Evolutionary conservation across 2,113 vertebrate species (phyloP).

Genomic region (Phylloscopus trochilus): DNA sequence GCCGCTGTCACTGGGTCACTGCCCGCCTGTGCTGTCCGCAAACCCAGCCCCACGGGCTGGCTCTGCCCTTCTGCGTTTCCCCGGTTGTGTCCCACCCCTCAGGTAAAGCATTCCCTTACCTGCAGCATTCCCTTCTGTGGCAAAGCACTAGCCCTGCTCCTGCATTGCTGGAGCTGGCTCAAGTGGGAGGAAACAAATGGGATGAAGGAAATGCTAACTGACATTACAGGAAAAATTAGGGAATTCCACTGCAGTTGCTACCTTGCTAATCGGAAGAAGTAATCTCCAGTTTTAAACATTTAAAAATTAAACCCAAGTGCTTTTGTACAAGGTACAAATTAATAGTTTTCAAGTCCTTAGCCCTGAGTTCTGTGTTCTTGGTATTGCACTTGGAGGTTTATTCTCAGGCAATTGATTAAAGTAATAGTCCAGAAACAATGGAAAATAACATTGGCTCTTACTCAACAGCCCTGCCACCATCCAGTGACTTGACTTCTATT

Average conservation of each 20-base stretch:
- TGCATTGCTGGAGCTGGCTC: fast-evolving
- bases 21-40: fast-evolving
- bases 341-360: not conserved
- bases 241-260: not conserved
- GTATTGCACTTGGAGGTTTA: not conserved
- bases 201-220: not conserved
- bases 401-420: not conserved
- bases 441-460: not conserved
- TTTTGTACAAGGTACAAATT: not conserved
- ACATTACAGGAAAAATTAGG: fast-evolving
- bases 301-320: not conserved
- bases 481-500: fast-evolving
- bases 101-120: no score
- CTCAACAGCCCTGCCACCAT: fast-evolving
- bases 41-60: fast-evolving
- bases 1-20: fast-evolving
- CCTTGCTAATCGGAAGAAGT: not conserved
- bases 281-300: fast-evolving
- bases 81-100: fast-evolving
- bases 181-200: not conserved
- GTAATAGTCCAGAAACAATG: not conserved
- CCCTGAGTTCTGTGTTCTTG: fast-evolving
- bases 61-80: fast-evolving
- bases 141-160: no score
- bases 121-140: not conserved